Evolutionary conservation across 2,113 vertebrate species (phyloP).

Genomic region (Podarcis raffonei): DNA sequence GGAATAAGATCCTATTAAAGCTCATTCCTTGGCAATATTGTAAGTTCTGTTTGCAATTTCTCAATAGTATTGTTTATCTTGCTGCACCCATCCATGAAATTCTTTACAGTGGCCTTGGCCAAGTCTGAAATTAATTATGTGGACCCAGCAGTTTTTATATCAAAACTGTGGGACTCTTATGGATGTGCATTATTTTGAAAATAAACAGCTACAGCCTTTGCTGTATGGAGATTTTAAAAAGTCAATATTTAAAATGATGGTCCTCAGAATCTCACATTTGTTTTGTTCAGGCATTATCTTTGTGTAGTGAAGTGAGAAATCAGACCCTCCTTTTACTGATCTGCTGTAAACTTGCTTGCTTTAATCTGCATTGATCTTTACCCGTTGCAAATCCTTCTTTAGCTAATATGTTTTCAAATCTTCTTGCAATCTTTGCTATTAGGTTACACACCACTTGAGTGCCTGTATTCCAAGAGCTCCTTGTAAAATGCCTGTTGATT

Average conservation of each 20-base stretch:
- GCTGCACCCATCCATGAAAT: background rate
- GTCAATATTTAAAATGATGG: background rate
- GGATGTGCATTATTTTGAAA: constrained; percentile 41
- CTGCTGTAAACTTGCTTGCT: background rate
- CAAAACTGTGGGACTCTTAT: constrained; percentile 7
- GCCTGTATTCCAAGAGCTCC: background rate
- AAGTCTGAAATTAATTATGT: background rate
- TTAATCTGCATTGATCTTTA: background rate
- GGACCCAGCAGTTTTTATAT: background rate
- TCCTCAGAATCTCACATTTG: background rate
- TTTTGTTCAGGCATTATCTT: background rate
- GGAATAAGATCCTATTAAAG: background rate
- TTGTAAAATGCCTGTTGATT: background rate
- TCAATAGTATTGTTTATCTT: background rate
- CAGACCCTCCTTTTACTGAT: background rate
- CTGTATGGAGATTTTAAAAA: background rate
- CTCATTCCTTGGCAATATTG: background rate
- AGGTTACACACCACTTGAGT: constrained; percentile 10
- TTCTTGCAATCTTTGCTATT: constrained; percentile 26
- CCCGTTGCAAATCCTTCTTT: constrained; percentile 34
- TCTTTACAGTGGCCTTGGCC: background rate
- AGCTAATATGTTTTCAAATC: constrained; percentile 40
- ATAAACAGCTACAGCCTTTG: constrained; percentile 43
- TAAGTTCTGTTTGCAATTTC: background rate
- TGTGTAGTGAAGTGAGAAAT: background rate